These are phyloP conservation scores for Chelidonichthys spinosus DNA, from an alignment of 2,797 vertebrate species.

Conservation along the genomic window DNA sequence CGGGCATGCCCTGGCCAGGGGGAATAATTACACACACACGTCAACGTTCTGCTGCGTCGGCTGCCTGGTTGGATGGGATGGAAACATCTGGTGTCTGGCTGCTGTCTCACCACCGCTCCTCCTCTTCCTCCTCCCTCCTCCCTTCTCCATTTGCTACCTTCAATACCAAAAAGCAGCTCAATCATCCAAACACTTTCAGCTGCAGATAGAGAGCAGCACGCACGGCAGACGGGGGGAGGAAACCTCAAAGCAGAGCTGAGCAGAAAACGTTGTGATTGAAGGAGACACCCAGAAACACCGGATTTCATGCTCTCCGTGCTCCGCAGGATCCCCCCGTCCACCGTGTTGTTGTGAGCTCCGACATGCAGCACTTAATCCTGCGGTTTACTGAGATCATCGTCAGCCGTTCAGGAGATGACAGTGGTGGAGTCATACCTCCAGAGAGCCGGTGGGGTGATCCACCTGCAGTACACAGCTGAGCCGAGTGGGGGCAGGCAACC, in stretches of 20 bases:
- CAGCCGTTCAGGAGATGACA: slow-evolving; percentile 12
- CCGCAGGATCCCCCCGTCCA: background rate
- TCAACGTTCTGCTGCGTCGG: slow-evolving; percentile 34
- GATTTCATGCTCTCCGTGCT: background rate
- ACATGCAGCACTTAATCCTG: background rate
- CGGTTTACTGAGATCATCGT: slow-evolving; percentile 1
- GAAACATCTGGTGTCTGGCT: slow-evolving; percentile 79
- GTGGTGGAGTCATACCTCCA: slow-evolving; percentile 2
- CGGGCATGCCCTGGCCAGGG: slow-evolving; percentile 60
- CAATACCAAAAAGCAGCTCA: slow-evolving; percentile 48
- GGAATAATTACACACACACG: slow-evolving; percentile 63
- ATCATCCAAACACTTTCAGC: slow-evolving; percentile 62
- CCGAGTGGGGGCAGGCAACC: slow-evolving; percentile 71
- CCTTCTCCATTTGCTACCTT: slow-evolving; percentile 51
- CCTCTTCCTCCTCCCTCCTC: slow-evolving; percentile 29
- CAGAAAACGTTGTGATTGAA: background rate
- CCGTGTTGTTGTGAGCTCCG: background rate
- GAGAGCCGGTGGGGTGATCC: background rate
- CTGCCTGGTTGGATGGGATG: slow-evolving; percentile 49
- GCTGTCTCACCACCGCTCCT: slow-evolving; percentile 37
- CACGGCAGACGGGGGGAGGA: slow-evolving; percentile 6
- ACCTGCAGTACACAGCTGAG: slow-evolving; percentile 53
- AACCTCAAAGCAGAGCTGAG: slow-evolving; percentile 32
- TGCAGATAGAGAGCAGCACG: slow-evolving; percentile 29
- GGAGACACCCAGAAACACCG: slow-evolving; percentile 1